Base-by-base conservation (phyloP, 2,888 invertebrate genomes). In the Boloria selene region DNA sequence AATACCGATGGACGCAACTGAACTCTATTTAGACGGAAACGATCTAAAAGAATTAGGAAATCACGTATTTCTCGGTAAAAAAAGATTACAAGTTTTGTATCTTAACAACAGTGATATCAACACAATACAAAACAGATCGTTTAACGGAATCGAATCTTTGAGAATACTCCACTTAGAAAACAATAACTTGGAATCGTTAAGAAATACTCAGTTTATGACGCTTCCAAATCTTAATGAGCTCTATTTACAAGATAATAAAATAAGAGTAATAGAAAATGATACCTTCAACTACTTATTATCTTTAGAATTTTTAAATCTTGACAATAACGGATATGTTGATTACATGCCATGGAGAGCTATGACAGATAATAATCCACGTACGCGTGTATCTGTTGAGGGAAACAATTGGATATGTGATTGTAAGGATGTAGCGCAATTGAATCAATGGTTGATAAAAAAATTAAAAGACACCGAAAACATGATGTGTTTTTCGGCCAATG, bases 1-100 rank as follows among this genome's bases (percentile, higher is more conserved):
- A 82, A 95, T 97, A 79, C 97, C 97, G 69, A 97, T 97, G 96
- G 97, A 97, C 88, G 96, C 97, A 76, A 97, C 97, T 76, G 96
- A 96, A 90, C 95, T 97, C 79, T 96, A 96, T 88, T 93, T 97
- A 79, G 96, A 97, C 85, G 97, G 96, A 71, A 96, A 97, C 86
- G 93, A 95, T 83, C 93, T 97, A 71, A 95, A 95, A 74, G 95
- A 95, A 79, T 93, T 97, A 72, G 95, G 95, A 78, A 96, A 96
- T 90, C 96, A 97, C 93, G 95, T 96, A 81, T 97, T 97, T 88
- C 96, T 97, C 82, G 97, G 96, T 70, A 96, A 96, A 89, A 96
- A 96, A 86, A 95, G 96, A 84, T 90, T 97, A 72, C 95, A 95
- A 88, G 94, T 95, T 75, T 92, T 97, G 74, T 96, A 93, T 87